Percentiles rank a stretch among this genome's conserved stretches.
These are phyloP conservation scores for Corvus moneduloides DNA, from an alignment of 2,113 vertebrate genomes.

Conservation along the genomic window DNA sequence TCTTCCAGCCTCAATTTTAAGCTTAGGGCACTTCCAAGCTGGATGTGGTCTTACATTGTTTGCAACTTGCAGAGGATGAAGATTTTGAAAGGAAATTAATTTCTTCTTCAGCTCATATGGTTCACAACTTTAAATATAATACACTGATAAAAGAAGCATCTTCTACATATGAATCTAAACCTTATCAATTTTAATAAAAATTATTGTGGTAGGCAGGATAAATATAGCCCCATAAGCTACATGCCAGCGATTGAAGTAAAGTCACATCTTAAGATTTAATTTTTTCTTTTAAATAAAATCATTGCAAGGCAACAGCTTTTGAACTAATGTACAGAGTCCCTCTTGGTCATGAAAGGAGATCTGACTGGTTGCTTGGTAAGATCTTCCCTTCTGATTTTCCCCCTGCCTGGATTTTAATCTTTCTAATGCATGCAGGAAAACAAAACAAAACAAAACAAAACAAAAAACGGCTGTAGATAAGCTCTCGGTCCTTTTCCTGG, in stretches of 20 bases:
- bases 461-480: neutral
- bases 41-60: neutral
- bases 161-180: neutral
- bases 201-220: neutral
- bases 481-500: neutral
- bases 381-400: neutral
- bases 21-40: neutral
- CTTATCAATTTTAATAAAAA: neutral
- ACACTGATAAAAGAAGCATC: neutral
- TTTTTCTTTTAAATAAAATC: neutral
- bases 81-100: neutral
- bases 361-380: neutral
- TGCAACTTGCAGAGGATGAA: neutral
- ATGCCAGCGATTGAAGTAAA: neutral
- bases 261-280: neutral
- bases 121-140: neutral
- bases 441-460: neutral
- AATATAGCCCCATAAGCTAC: neutral
- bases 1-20: neutral
- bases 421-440: neutral
- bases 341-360: neutral
- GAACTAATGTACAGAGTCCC: rapidly evolving
- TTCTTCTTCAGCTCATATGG: neutral
- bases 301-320: neutral
- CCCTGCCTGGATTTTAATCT: neutral